Evolutionary conservation across 1,140 invertebrate genomes (phyloP), one percentile per base, ranked within the genome.

Genomic region (Rhizoglyphus robini): DNA sequence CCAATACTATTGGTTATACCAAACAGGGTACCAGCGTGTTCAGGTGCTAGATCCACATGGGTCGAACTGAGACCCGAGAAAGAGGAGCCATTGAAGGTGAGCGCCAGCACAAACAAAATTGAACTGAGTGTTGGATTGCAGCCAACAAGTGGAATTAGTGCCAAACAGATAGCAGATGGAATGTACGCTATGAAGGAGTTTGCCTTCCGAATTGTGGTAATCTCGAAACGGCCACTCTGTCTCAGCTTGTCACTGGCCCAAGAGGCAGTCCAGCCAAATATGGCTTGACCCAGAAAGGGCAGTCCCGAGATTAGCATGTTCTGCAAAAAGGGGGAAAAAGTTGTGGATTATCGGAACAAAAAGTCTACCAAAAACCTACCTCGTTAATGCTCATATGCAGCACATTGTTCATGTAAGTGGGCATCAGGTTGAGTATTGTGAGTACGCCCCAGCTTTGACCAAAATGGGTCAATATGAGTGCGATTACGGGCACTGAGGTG

Each of bases 391-490:
- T 82, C 72, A 87, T 93, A 70, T 87, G 79, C 8, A 96, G 79
- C 59, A 96, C 88, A 72, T 86, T 83, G 72, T 90, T 88, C 83
- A 96, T 87, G 75, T 93, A 98, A 0, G 87, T 92, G 8, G 94
- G 94, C 63, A 97, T 79, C 72, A 93, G 88, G 74, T 91, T 91
- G 59, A 96, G 83, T 48, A 96, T 84, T 3, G 88, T 95, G 77
- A 96, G 96, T 77, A 92, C 95, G 0, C 90, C 88, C 79, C 92
- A 97, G 66, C 96, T 92, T 67, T 90, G 90, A 63, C 88, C 84
- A 38, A 84, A 88, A 74, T 96, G 92, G 0, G 88, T 88, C 23
- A 92, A 75, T 61, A 95, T 82, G 72, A 96, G 90, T 1, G 91
- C 90, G 88, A 89, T 94, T 3, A 96, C 90, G 0, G 90, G 86